Evolutionary conservation across 2,888 invertebrate genomes (phyloP).

Genomic region (Eustalomyia histrio): DNA sequence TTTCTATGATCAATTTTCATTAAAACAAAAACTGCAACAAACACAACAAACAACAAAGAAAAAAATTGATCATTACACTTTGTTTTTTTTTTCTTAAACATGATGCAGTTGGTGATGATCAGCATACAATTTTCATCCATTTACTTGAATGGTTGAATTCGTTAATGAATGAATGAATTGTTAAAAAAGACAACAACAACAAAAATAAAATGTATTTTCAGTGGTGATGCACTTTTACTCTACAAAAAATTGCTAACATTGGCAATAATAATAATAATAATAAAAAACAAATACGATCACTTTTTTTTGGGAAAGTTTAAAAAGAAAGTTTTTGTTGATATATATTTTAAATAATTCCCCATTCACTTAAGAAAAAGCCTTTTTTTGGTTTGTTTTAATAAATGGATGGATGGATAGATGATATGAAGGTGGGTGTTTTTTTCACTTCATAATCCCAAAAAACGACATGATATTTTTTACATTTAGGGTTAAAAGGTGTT

Average conservation of each 20-base stretch:
- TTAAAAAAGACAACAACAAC: not conserved
- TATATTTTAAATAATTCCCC: constrained; percentile 54
- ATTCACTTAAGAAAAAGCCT: constrained; percentile 50
- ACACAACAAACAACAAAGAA: not conserved
- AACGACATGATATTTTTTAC: constrained; percentile 5
- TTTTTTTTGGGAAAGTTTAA: constrained; percentile 56
- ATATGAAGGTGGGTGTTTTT: constrained; percentile 40
- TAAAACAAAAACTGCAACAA: constrained; percentile 12
- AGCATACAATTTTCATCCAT: constrained; percentile 49
- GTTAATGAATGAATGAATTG: constrained; percentile 51
- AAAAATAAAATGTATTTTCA: constrained; percentile 34
- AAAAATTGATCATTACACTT: constrained; percentile 16
- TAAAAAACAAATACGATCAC: constrained; percentile 61
- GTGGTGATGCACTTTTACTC: constrained; percentile 61
- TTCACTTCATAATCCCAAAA: constrained; percentile 1
- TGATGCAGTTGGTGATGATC: constrained; percentile 21
- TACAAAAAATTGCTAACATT: constrained; percentile 51
- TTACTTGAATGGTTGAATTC: constrained; percentile 39
- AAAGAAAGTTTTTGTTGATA: constrained; percentile 59
- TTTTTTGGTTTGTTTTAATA: constrained; percentile 59
- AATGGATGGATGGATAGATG: constrained; percentile 58
- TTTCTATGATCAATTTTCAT: constrained; percentile 32
- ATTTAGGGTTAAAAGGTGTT: constrained; percentile 57
- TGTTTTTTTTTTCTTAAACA: too few species aligned
- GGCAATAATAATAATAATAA: constrained; percentile 35